A percentile compares a stretch with the other conserved stretches of the same genome.
Conservation (phyloP, 2,888 invertebrate species). For the Invenusta paracnida region DNA sequence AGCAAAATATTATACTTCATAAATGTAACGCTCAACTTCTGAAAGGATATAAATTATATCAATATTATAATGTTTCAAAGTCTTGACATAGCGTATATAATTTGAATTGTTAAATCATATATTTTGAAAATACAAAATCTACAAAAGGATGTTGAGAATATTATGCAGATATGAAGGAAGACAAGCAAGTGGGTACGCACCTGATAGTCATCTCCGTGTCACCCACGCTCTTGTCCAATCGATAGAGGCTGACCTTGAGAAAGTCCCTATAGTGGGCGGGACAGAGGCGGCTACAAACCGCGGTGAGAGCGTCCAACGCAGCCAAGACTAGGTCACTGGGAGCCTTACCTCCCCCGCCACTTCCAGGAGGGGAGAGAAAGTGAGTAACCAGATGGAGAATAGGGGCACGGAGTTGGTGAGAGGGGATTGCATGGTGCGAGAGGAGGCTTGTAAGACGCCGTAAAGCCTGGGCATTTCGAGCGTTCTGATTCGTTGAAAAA, state of each 20-base stretch:
- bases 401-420: not conserved
- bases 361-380: not conserved
- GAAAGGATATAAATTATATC: too few species aligned
- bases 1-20: too few species aligned
- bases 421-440: not conserved
- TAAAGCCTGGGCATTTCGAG: slow-evolving; percentile 1
- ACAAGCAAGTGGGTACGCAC: too few species aligned
- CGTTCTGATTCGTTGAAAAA: too few species aligned
- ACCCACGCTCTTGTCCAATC: not conserved
- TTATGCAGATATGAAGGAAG: too few species aligned
- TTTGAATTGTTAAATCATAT: too few species aligned
- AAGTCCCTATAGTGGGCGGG: not conserved
- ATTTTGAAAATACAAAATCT: too few species aligned
- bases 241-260: not conserved
- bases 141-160: too few species aligned
- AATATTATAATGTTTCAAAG: too few species aligned
- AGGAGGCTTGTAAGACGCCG: not conserved
- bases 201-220: not conserved
- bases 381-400: not conserved
- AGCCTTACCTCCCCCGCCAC: not conserved
- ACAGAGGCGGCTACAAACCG: not conserved
- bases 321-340: not conserved
- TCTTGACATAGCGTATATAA: too few species aligned
- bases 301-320: not conserved
- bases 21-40: too few species aligned